These are phyloP conservation scores for Teleogryllus occipitalis DNA, from an alignment of 1,140 invertebrate species.

Conservation along the genomic window DNA sequence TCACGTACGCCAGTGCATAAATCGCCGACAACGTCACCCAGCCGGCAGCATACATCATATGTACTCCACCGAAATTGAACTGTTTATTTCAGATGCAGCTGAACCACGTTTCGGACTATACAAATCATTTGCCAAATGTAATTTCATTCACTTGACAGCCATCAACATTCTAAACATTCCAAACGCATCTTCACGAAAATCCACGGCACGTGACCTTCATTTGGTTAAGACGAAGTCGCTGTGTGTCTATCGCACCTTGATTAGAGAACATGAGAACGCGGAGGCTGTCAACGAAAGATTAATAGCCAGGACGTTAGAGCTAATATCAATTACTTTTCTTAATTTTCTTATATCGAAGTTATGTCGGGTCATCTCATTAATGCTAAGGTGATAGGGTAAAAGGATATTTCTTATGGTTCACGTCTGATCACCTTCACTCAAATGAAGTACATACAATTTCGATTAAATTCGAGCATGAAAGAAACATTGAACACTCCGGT, in stretches of 20 bases:
- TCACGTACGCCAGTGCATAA: no score
- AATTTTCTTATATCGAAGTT: not conserved
- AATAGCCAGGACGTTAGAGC: not conserved
- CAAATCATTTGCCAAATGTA: no score
- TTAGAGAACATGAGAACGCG: not conserved
- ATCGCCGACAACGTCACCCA: no score
- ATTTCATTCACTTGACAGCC: no score
- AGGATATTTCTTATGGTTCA: not conserved
- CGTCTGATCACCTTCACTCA: not conserved
- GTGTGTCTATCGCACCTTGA: not conserved
- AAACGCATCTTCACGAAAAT: not conserved
- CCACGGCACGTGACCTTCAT: not conserved
- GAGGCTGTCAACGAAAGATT: not conserved
- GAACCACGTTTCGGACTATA: no score
- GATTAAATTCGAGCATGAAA: no score
- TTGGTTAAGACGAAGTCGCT: not conserved
- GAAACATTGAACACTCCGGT: no score
- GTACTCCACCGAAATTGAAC: no score
- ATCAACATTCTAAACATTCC: not conserved
- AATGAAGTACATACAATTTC: no score
- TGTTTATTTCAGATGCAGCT: no score
- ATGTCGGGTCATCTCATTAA: not conserved
- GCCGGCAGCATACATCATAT: no score
- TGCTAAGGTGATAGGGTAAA: not conserved
- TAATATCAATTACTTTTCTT: slow-evolving; percentile 1